Conservation (phyloP, 2,113 vertebrate species). For the Spea multiplicata region DNA sequence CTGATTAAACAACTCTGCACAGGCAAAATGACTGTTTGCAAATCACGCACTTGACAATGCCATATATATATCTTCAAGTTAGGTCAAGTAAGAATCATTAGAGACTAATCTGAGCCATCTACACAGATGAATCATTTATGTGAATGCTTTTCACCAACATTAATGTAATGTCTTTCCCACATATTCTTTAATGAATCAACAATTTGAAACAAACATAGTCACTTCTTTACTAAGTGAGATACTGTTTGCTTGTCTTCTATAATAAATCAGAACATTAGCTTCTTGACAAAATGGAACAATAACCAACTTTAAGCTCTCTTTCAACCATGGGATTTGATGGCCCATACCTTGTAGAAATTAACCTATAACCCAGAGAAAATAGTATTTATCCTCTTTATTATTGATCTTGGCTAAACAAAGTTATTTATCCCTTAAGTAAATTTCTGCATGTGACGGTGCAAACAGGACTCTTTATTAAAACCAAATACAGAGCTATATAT, state of each 20-base stretch:
- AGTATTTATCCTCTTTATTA: slow-evolving; percentile 22
- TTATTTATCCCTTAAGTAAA: slow-evolving; percentile 8
- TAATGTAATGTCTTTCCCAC: slow-evolving; percentile 19
- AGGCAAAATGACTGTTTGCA: slow-evolving; percentile 50
- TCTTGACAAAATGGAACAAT: slow-evolving; percentile 15
- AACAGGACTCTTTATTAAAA: too few species aligned
- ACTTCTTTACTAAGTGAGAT: slow-evolving; percentile 9
- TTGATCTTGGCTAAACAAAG: slow-evolving; percentile 2
- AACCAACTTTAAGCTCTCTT: slow-evolving; percentile 15
- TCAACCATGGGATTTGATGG: slow-evolving; percentile 42
- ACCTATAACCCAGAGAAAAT: slow-evolving; percentile 32
- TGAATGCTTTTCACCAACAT: slow-evolving; percentile 5
- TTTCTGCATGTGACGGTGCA: too few species aligned
- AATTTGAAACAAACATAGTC: slow-evolving; percentile 17
- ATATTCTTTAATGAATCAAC: slow-evolving; percentile 40
- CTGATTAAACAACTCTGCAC: slow-evolving; percentile 69
- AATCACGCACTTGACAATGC: slow-evolving; percentile 42
- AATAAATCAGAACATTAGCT: slow-evolving; percentile 23
- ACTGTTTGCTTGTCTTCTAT: slow-evolving; percentile 3
- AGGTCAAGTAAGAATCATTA: slow-evolving; percentile 27
- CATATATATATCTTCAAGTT: slow-evolving; percentile 15
- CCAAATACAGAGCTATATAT: too few species aligned
- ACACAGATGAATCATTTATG: slow-evolving; percentile 40
- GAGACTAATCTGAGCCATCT: slow-evolving; percentile 24
- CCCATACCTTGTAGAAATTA: slow-evolving; percentile 36